Conservation (phyloP, 2,888 invertebrate species). For the Caenorhabditis angaria region DNA sequence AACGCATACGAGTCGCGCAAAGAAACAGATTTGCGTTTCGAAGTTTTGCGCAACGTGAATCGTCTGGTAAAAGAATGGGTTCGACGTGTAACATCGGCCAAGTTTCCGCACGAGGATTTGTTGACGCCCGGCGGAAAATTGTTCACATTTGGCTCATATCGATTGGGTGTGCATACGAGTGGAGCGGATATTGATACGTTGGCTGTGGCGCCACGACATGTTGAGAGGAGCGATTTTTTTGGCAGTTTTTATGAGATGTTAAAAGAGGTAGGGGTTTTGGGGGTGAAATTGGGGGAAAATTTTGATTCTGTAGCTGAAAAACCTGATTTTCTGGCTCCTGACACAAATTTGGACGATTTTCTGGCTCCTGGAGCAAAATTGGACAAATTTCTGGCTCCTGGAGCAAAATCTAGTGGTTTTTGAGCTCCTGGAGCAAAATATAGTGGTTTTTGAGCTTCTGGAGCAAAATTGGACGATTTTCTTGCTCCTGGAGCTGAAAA, state of each 20-base stretch:
- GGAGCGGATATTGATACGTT: slow-evolving; percentile 99
- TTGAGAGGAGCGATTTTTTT: slow-evolving; percentile 92
- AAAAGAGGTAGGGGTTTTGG: slow-evolving; percentile 80
- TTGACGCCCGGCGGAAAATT: slow-evolving; percentile 93
- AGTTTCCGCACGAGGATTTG: slow-evolving; percentile 84
- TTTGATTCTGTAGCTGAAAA: too few species aligned
- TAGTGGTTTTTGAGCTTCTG: too few species aligned
- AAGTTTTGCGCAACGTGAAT: slow-evolving; percentile 82
- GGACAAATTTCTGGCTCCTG: too few species aligned
- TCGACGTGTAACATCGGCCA: slow-evolving; percentile 83
- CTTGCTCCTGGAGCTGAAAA: too few species aligned
- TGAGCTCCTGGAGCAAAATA: too few species aligned
- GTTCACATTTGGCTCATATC: slow-evolving; percentile 98
- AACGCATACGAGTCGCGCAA: slow-evolving; percentile 65
- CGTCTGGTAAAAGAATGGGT: slow-evolving; percentile 93
- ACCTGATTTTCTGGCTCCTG: too few species aligned
- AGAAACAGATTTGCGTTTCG: slow-evolving; percentile 66
- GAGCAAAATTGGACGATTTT: too few species aligned
- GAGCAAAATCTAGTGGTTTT: too few species aligned
- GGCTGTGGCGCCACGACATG: slow-evolving; percentile 95
- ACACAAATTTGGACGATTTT: too few species aligned
- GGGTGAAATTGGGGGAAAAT: too few species aligned
- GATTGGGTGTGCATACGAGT: slow-evolving; percentile 88
- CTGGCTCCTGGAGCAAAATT: too few species aligned
- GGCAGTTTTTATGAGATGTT: slow-evolving; percentile 90